phyloP scores from a whole-genome alignment of 2,888 invertebrate genomes.

The Cephalotes varians region DNA sequence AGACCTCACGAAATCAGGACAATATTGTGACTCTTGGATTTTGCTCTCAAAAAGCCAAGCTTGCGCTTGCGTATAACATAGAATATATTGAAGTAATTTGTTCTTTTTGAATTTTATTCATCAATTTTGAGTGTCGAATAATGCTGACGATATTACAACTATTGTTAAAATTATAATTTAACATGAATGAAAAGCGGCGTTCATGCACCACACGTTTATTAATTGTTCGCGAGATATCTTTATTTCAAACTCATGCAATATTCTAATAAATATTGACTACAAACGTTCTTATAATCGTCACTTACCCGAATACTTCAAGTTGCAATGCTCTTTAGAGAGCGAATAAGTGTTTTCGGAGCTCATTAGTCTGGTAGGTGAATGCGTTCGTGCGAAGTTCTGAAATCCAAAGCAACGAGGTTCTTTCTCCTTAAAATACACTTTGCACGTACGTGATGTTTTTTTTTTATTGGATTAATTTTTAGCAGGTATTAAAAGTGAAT shows the following conservation, averaged over 20 bases:
- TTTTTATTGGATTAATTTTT: neutral
- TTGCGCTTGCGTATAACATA: neutral
- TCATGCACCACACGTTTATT: conserved; percentile 8
- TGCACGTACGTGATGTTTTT: neutral
- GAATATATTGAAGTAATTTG: neutral
- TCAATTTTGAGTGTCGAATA: neutral
- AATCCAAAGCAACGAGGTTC: conserved; percentile 71
- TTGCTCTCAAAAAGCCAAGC: conserved; percentile 59
- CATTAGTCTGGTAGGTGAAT: conserved; percentile 85
- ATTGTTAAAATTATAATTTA: neutral
- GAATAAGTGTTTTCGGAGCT: conserved; percentile 85
- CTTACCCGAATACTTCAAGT: conserved; percentile 84
- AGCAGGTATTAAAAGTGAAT: neutral
- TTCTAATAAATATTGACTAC: neutral
- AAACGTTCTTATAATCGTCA: conserved; percentile 28
- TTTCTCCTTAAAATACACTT: conserved; percentile 30
- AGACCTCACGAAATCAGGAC: conserved; percentile 77
- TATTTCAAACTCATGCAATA: conserved; percentile 4
- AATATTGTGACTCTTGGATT: conserved; percentile 78
- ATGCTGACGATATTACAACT: neutral
- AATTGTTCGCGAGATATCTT: neutral
- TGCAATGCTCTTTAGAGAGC: conserved; percentile 84
- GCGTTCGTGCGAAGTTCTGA: conserved; percentile 85
- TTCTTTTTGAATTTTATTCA: neutral
- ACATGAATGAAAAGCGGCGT: neutral